Percentiles rank a stretch among this genome's conserved stretches.
Conservation (phyloP, 2,888 invertebrate species). For the Lepidonotus clava region DNA sequence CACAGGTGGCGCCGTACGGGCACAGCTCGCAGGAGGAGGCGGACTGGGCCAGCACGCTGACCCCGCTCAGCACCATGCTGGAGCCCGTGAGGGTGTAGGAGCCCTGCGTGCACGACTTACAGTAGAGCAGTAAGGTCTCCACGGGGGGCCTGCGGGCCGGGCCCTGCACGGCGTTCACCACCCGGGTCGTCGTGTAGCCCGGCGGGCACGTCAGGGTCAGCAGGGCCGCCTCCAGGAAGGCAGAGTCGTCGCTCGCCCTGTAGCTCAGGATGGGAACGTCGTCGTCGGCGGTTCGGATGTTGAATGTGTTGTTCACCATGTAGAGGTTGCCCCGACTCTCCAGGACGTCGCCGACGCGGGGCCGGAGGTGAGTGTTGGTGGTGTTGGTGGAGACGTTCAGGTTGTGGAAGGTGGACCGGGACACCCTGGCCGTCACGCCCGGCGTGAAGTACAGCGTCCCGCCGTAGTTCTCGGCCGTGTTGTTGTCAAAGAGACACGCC, state of each 20-base stretch:
- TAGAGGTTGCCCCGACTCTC: slow-evolving; percentile 32
- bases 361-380: neutral
- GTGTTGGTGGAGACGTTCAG: neutral
- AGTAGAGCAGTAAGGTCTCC: slow-evolving; percentile 42
- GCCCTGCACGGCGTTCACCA: neutral
- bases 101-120: slow-evolving; percentile 8
- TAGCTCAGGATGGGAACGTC: slow-evolving; percentile 15
- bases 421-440: neutral
- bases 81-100: slow-evolving; percentile 13
- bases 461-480: slow-evolving; percentile 44
- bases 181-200: neutral
- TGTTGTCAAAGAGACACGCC: slow-evolving; percentile 24
- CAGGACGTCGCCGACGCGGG: slow-evolving; percentile 34
- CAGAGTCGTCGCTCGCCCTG: slow-evolving; percentile 15
- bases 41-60: neutral
- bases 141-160: neutral
- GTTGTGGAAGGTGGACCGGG: slow-evolving; percentile 7
- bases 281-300: neutral
- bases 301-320: slow-evolving; percentile 35
- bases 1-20: slow-evolving; percentile 47
- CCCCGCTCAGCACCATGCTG: neutral
- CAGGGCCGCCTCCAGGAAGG: neutral
- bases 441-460: slow-evolving; percentile 31
- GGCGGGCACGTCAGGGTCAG: slow-evolving; percentile 17
- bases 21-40: neutral